Evolutionary conservation across 2,113 vertebrate genomes (phyloP).

Genomic region (Calypte anna): DNA sequence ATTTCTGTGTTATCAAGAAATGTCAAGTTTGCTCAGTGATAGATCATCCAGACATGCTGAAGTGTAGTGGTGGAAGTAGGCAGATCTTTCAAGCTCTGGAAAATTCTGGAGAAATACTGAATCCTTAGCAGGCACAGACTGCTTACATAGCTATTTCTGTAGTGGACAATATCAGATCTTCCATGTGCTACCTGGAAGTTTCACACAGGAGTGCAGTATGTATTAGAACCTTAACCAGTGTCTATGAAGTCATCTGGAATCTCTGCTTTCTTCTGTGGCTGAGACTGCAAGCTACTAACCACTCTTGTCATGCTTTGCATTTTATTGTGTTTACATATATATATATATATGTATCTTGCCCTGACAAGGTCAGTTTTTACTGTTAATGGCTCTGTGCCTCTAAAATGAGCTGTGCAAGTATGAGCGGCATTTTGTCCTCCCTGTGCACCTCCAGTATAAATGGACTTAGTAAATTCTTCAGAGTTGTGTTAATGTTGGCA

Average conservation of each 20-base stretch:
- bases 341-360: neutral
- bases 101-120: neutral
- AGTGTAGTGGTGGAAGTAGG: neutral
- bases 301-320: neutral
- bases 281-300: neutral
- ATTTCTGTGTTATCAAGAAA: slow-evolving; percentile 43
- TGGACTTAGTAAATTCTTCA: neutral
- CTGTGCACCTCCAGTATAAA: neutral
- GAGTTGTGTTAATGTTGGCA: neutral
- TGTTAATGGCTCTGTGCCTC: neutral
- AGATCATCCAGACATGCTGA: neutral
- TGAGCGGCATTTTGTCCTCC: neutral
- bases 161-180: neutral
- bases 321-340: neutral
- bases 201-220: neutral
- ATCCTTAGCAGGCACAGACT: neutral
- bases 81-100: neutral
- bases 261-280: neutral
- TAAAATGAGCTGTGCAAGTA: neutral
- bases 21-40: slow-evolving; percentile 38
- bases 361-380: neutral
- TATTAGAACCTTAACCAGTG: neutral
- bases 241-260: neutral
- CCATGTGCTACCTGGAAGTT: neutral
- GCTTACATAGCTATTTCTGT: neutral